Conservation (phyloP, 2,797 vertebrate genomes). For the Spea hammondii region DNA sequence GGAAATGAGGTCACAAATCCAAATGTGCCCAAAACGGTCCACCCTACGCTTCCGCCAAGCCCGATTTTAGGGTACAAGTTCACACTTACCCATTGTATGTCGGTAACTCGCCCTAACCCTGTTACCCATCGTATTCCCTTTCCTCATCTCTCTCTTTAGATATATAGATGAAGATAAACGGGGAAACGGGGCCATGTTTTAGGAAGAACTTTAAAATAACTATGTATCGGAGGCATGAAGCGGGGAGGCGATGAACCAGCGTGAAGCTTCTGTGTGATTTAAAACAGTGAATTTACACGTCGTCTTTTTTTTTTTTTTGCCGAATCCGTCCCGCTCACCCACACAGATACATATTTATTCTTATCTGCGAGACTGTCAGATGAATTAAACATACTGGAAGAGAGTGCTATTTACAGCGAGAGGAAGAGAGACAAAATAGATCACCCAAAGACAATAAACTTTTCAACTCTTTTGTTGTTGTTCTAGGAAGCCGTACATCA, state of each 20-base stretch:
- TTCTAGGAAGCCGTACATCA: too few relatives aligned
- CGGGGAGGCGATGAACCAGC: conserved; percentile 5
- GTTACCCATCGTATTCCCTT: too few relatives aligned
- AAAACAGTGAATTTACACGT: conserved; percentile 31
- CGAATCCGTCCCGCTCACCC: conserved; percentile 9
- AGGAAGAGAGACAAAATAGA: background rate
- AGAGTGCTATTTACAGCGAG: conserved; percentile 17
- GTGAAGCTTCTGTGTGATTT: conserved; percentile 32
- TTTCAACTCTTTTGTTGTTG: background rate
- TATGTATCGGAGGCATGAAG: conserved; percentile 31
- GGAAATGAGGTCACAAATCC: too few relatives aligned
- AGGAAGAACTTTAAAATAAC: conserved; percentile 14
- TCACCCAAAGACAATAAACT: background rate
- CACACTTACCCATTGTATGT: too few relatives aligned
- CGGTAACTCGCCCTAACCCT: too few relatives aligned
- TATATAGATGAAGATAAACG: background rate
- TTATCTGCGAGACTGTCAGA: conserved; percentile 44
- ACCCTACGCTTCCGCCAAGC: too few relatives aligned
- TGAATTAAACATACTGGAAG: conserved; percentile 44
- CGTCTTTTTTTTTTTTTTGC: background rate
- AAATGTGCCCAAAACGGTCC: too few relatives aligned
- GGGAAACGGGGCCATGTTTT: background rate
- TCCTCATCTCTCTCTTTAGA: too few relatives aligned
- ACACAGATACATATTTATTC: conserved; percentile 42
- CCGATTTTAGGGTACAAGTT: too few relatives aligned